Evolutionary conservation across 2,113 vertebrate species (phyloP).

Genomic region (zebrafish (Danio rerio)): DNA sequence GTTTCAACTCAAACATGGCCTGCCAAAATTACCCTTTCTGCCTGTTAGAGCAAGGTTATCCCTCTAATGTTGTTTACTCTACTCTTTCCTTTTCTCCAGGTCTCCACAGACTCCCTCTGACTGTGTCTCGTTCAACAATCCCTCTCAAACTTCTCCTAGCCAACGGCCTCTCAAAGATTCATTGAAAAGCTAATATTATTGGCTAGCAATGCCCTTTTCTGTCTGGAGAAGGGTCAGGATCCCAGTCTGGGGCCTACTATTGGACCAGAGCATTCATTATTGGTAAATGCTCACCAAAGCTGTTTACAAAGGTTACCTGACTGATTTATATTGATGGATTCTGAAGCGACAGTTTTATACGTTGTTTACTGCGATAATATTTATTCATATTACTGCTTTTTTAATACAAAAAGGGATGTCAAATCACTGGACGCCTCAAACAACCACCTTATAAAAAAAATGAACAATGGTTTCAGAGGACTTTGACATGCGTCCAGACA

Average conservation of each 20-base stretch:
- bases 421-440: conserved; percentile 18
- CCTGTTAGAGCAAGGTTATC: neutral
- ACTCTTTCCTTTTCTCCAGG: conserved; percentile 69
- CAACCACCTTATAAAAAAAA: conserved; percentile 47
- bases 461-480: conserved; percentile 45
- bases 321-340: neutral
- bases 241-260: neutral
- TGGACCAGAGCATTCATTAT: conserved; percentile 52
- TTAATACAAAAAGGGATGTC: conserved; percentile 47
- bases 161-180: conserved; percentile 79
- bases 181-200: conserved; percentile 63
- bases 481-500: conserved; percentile 55
- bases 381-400: conserved; percentile 33
- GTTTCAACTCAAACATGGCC: conserved; percentile 39
- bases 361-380: conserved; percentile 4
- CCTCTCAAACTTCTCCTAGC: conserved; percentile 77
- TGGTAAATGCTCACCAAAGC: neutral
- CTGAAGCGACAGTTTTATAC: conserved; percentile 36
- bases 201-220: conserved; percentile 21
- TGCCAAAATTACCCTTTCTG: neutral
- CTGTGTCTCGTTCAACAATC: conserved; percentile 76
- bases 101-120: conserved; percentile 87
- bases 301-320: conserved; percentile 23
- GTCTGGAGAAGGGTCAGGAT: conserved; percentile 20
- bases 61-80: conserved; percentile 27